phyloP scores from a whole-genome alignment of 2,888 invertebrate species.

The Onthophagus sagittarius region DNA sequence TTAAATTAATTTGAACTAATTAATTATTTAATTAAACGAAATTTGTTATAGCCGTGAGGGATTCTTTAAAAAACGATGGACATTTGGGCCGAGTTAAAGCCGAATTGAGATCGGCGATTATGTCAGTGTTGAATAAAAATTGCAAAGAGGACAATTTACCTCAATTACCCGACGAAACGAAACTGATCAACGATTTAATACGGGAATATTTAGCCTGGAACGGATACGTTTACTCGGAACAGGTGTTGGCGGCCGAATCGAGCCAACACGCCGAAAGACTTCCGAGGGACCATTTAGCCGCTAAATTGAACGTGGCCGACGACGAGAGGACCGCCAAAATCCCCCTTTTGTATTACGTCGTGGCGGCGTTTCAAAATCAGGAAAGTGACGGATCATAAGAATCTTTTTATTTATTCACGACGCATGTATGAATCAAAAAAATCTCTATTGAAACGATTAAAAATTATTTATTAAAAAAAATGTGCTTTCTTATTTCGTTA shows the following conservation, averaged over 20 bases:
- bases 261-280: conserved; percentile 40
- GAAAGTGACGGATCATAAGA: conserved; percentile 20
- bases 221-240: conserved; percentile 61
- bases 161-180: conserved; percentile 45
- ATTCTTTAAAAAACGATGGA: conserved; percentile 44
- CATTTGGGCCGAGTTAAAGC: conserved; percentile 45
- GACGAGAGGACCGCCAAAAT: conserved; percentile 45
- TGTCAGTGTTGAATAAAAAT: conserved; percentile 44
- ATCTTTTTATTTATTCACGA: background rate
- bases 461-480: background rate
- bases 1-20: too few relatives aligned
- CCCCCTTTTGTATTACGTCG: conserved; percentile 45
- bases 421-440: too few relatives aligned
- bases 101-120: conserved; percentile 46
- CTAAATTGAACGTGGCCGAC: conserved; percentile 46
- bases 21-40: too few relatives aligned
- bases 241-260: conserved; percentile 45
- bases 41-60: conserved; percentile 42
- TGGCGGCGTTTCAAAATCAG: conserved; percentile 44
- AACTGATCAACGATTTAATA: conserved; percentile 62
- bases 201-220: conserved; percentile 69
- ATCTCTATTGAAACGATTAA: too few relatives aligned
- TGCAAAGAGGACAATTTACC: conserved; percentile 34
- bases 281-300: conserved; percentile 41
- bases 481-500: too few relatives aligned